Evolutionary conservation across 2,113 vertebrate genomes (phyloP).

Genomic region (Podarcis muralis): DNA sequence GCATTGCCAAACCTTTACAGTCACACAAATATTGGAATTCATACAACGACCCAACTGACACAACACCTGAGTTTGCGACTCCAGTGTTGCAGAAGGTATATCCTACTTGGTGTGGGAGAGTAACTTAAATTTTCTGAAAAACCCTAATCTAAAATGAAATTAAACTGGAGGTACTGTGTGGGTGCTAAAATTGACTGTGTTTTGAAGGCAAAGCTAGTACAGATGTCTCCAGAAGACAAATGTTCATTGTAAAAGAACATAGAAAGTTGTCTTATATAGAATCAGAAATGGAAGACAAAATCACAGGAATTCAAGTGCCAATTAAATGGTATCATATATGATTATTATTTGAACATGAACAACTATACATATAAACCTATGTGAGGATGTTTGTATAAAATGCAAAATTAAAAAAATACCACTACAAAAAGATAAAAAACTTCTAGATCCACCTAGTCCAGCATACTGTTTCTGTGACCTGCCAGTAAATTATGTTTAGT

Average conservation of each 20-base stretch:
- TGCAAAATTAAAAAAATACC: too few species aligned
- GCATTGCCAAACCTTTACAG: not conserved
- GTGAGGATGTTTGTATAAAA: too few species aligned
- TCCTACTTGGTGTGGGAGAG: too few species aligned
- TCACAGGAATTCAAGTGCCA: too few species aligned
- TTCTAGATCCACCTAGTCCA: not conserved
- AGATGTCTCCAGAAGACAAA: constrained; percentile 22
- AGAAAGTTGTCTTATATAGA: too few species aligned
- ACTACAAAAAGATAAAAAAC: too few species aligned
- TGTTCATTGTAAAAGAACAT: constrained; percentile 3
- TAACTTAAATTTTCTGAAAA: accelerated
- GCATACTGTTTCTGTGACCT: not conserved
- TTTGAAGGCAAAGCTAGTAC: constrained; percentile 23
- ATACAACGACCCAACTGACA: not conserved
- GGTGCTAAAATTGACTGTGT: not conserved
- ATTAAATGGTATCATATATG: too few species aligned
- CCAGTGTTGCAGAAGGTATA: not conserved
- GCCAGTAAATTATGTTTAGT: not conserved
- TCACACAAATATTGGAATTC: not conserved
- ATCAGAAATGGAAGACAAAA: too few species aligned
- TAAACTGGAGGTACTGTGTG: not conserved
- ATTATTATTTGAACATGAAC: too few species aligned
- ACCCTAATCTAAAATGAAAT: not conserved
- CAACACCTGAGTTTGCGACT: constrained; percentile 15
- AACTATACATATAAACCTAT: too few species aligned